Conservation (phyloP, 2,797 vertebrate species). For the Labroides dimidiatus region DNA sequence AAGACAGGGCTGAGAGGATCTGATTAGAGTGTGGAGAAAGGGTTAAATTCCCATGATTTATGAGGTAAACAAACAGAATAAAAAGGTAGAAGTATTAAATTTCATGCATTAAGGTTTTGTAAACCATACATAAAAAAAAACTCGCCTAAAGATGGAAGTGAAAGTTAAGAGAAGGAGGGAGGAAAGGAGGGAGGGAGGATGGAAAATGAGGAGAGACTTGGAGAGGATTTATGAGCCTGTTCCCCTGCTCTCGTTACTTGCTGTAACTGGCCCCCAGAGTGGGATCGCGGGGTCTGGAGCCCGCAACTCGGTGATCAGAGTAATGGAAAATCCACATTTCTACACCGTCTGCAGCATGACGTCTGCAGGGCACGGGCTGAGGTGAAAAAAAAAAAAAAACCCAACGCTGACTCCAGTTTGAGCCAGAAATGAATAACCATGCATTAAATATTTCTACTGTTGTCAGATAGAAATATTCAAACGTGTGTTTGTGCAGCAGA, state of each 20-base stretch:
- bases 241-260: constrained; percentile 81
- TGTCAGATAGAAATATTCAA: neutral
- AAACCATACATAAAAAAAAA: constrained; percentile 54
- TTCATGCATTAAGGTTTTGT: constrained; percentile 50
- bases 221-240: constrained; percentile 82
- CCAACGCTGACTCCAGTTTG: constrained; percentile 5
- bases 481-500: constrained; percentile 16
- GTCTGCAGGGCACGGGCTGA: constrained; percentile 56
- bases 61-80: constrained; percentile 56
- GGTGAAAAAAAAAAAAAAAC: constrained; percentile 33
- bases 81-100: constrained; percentile 49
- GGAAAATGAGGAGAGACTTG: constrained; percentile 66
- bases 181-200: constrained; percentile 33
- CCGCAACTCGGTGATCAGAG: constrained; percentile 67
- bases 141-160: constrained; percentile 41
- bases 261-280: constrained; percentile 84
- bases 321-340: constrained; percentile 84
- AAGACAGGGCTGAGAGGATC: constrained; percentile 51
- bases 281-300: constrained; percentile 71
- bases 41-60: constrained; percentile 41
- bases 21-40: constrained; percentile 31
- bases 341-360: constrained; percentile 53
- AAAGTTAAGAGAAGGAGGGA: constrained; percentile 32
- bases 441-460: constrained; percentile 22
- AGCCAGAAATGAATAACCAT: neutral